Evolutionary conservation across 2,113 vertebrate genomes (phyloP), one percentile per base, ranked within the genome.

Genomic region (Eurystomus gularis): DNA sequence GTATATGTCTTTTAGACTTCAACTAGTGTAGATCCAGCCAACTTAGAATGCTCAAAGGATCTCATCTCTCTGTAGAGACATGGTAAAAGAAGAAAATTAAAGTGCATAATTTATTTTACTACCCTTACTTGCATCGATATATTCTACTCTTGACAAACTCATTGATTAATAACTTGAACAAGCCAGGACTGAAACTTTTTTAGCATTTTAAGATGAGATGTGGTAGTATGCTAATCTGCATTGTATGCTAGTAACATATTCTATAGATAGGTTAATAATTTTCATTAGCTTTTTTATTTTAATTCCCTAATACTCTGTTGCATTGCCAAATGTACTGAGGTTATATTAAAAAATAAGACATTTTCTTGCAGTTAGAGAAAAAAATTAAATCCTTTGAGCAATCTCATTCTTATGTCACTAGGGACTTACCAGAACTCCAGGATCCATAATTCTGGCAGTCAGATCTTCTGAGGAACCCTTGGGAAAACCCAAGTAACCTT

Each of bases 21-120:
- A 62, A n/a, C 0, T 4, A 35, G 6, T 33, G 18, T 33, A 37
- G 17, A 85, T 75, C 9, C 17, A 90, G 31, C 7, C 82, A 82
- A 68, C n/a, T 79, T 40, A 25, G 28, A 87, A 90, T 64, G 31
- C 44, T 64, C 57, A 75, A 60, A 90, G 52, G 23, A 76, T 68
- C 10, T 46, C 23, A 21, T 68, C 5, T 52, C 46, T 70, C 70
- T 68, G 5, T 20, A 60, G 65, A 92, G 33, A 64, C 11, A 15
- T 7, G 8, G 23, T 31, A 80, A 46, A 7, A 78, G 46, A 81
- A 44, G 33, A 91, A 91, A 96, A 96, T 55, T 79, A 54, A 84
- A 91, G 25, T 12, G 55, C 21, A 17, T 31, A 40, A 65, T 71
- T 94, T 84, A 58, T 86, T 83, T 89, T 91, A 42, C 28, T 62